Percentiles rank a stretch among this genome's conserved stretches.
Conservation (phyloP, 1,140 invertebrate species). For the Zeugodacus cucurbitae region DNA sequence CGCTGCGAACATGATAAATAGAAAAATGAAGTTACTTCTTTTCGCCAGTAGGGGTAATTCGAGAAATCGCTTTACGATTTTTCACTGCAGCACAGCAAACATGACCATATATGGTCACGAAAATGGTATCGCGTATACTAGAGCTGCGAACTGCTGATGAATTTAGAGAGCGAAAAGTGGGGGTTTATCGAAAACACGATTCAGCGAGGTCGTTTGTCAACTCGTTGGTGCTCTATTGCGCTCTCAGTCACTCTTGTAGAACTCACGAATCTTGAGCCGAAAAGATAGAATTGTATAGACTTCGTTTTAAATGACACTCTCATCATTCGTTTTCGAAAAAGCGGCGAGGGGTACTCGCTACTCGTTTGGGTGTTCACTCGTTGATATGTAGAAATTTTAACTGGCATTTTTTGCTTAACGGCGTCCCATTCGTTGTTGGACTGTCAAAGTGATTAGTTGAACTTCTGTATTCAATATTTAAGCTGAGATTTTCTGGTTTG, state of each 20-base stretch:
- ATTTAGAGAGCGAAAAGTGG: slow-evolving; percentile 30
- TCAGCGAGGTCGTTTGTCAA: neutral
- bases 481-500: neutral
- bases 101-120: slow-evolving; percentile 67
- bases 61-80: slow-evolving; percentile 32
- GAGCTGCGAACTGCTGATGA: neutral
- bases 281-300: neutral
- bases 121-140: slow-evolving; percentile 45
- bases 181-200: slow-evolving; percentile 18
- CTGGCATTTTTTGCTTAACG: slow-evolving; percentile 51
- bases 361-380: slow-evolving; percentile 43
- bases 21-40: slow-evolving; percentile 2
- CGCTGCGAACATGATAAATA: neutral
- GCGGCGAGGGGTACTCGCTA: neutral
- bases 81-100: slow-evolving; percentile 51
- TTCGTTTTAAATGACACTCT: neutral
- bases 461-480: neutral
- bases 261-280: neutral
- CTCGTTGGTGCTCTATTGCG: neutral
- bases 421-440: slow-evolving; percentile 58
- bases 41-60: slow-evolving; percentile 30
- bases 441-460: slow-evolving; percentile 57
- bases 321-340: neutral
- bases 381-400: slow-evolving; percentile 54
- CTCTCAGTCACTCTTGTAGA: neutral